Conservation (phyloP, 2,888 invertebrate genomes). For the Vanessa cardui region DNA sequence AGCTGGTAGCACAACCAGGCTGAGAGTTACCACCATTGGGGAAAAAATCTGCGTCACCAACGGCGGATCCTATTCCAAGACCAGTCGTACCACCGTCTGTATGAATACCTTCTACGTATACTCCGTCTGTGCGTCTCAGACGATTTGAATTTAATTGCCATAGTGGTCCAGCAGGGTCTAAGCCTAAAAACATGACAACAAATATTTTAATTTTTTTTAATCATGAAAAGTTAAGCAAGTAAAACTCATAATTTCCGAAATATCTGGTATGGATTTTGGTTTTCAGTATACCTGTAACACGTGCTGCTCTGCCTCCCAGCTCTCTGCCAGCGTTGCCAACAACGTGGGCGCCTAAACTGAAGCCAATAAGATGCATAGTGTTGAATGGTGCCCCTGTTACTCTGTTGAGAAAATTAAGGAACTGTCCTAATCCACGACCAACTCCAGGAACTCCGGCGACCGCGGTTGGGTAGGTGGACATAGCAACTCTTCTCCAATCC, state of each 20-base stretch:
- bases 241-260: no score
- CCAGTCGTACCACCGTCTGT: conserved; percentile 74
- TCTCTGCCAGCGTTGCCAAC: conserved; percentile 69
- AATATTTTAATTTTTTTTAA: background rate
- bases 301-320: conserved; percentile 59
- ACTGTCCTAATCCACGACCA: conserved; percentile 67
- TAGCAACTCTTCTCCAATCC: conserved; percentile 67
- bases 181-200: conserved; percentile 46
- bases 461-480: conserved; percentile 58
- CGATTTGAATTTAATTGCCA: conserved; percentile 54
- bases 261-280: no score
- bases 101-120: conserved; percentile 66
- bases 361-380: conserved; percentile 70
- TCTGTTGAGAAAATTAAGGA: conserved; percentile 59
- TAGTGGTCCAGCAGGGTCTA: conserved; percentile 66
- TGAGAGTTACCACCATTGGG: conserved; percentile 80
- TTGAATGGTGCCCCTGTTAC: conserved; percentile 54
- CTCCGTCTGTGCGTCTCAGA: conserved; percentile 57
- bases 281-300: conserved; percentile 61
- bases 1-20: conserved; percentile 58
- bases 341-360: conserved; percentile 38
- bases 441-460: conserved; percentile 61
- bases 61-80: conserved; percentile 71
- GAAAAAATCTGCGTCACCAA: conserved; percentile 83
- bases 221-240: no score